Percentiles rank a stretch among this genome's conserved stretches.
phyloP scores from a whole-genome alignment of 2,888 invertebrate species.

The Galerucella calmariensis region DNA sequence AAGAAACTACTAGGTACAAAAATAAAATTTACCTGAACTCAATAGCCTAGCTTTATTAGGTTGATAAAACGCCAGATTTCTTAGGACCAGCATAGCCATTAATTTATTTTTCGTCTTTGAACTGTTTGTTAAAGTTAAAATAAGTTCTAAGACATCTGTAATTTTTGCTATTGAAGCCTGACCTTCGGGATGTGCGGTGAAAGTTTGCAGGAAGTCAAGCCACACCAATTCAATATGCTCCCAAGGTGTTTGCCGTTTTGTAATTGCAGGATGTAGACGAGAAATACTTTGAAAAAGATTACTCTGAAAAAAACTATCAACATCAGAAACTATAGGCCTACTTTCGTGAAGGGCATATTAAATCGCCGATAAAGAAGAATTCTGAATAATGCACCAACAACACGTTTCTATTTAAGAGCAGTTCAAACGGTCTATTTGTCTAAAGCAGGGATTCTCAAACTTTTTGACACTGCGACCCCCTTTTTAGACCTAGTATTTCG shows the following conservation, averaged over 20 bases:
- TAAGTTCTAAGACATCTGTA: slow-evolving; percentile 60
- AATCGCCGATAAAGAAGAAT: too few species aligned
- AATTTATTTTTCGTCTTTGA: slow-evolving; percentile 55
- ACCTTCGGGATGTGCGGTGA: slow-evolving; percentile 69
- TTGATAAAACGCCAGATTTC: slow-evolving; percentile 69
- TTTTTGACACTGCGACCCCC: too few species aligned
- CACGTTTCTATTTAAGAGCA: too few species aligned
- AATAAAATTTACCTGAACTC: slow-evolving; percentile 63
- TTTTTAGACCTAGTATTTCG: too few species aligned
- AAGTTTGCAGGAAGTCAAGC: slow-evolving; percentile 67
- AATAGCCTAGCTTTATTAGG: slow-evolving; percentile 68
- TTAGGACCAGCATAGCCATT: slow-evolving; percentile 66
- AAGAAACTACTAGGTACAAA: not conserved
- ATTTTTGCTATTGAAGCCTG: slow-evolving; percentile 67
- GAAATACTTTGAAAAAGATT: slow-evolving; percentile 65
- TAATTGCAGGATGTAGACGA: slow-evolving; percentile 67
- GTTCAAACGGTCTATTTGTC: too few species aligned
- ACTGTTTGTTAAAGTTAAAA: slow-evolving; percentile 57
- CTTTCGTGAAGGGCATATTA: too few species aligned
- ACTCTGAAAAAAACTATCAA: slow-evolving; percentile 58
- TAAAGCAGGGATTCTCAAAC: too few species aligned
- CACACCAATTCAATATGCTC: slow-evolving; percentile 67
- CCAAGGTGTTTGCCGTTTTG: slow-evolving; percentile 68
- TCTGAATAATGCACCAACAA: too few species aligned
- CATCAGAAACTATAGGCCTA: too few species aligned